Conservation (phyloP, 2,113 vertebrate species). For the Loxodonta africana region DNA sequence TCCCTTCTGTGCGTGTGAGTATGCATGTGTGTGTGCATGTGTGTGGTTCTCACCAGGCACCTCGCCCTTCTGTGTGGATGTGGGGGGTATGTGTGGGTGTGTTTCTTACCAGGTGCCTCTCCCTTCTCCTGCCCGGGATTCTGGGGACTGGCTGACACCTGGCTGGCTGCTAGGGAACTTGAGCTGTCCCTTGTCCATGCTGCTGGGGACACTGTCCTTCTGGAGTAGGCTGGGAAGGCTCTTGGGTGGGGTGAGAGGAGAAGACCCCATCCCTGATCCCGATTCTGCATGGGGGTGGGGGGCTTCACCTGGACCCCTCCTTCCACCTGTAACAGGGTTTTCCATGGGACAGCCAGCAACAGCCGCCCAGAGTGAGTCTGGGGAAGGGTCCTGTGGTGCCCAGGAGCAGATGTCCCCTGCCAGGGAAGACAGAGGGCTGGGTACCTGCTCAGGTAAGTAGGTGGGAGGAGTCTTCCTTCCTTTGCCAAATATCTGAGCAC, state of each 20-base stretch:
- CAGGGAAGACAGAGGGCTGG: not conserved
- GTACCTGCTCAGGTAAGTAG: slow-evolving; percentile 62
- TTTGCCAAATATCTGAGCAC: not conserved
- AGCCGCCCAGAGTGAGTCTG: slow-evolving; percentile 71
- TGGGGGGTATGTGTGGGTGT: fast-evolving
- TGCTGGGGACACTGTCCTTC: not conserved
- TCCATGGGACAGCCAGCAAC: slow-evolving; percentile 74
- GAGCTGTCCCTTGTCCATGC: not conserved
- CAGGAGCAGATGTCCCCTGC: slow-evolving; percentile 56
- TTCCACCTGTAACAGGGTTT: slow-evolving; percentile 70
- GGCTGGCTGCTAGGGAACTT: not conserved
- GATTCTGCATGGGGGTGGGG: not conserved
- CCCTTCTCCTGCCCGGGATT: not conserved
- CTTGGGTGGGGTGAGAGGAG: not conserved
- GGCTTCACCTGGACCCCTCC: not conserved
- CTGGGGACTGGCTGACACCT: not conserved
- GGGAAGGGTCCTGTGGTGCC: slow-evolving; percentile 34
- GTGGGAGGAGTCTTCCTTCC: not conserved
- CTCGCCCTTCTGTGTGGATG: too few relatives aligned
- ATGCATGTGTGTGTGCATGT: too few relatives aligned
- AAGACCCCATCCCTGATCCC: not conserved
- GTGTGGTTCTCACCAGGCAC: too few relatives aligned
- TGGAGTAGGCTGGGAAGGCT: not conserved
- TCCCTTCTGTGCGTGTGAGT: too few relatives aligned
- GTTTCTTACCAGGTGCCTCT: not conserved